phyloP scores from a whole-genome alignment of 2,113 vertebrate species.

The Trichomycterus rosablanca region DNA sequence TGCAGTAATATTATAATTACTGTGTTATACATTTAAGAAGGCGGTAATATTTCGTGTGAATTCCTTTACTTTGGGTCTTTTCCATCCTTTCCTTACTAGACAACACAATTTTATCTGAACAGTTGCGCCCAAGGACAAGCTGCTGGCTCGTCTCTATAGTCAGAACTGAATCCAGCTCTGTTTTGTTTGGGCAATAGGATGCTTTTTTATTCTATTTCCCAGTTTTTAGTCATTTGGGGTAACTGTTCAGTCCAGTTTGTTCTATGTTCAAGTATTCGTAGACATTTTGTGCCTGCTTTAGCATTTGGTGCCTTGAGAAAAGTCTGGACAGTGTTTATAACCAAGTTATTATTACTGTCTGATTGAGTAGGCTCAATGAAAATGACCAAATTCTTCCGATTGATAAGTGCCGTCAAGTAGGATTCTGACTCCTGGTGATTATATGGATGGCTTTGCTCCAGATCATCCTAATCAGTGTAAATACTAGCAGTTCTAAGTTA shows the following conservation, averaged over 20 bases:
- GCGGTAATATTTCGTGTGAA: not conserved
- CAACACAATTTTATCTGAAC: conserved; percentile 10
- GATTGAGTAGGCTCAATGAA: no score
- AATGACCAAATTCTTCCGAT: no score
- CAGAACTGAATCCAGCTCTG: not conserved
- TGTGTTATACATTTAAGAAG: not conserved
- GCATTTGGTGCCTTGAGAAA: not conserved
- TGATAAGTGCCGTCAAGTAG: no score
- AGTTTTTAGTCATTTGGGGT: not conserved
- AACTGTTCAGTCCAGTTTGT: not conserved
- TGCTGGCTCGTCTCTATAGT: not conserved
- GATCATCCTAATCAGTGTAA: no score
- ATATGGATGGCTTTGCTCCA: no score
- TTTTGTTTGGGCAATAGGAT: not conserved
- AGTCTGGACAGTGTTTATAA: not conserved
- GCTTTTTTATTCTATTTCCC: not conserved
- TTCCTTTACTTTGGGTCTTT: not conserved
- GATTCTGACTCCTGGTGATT: no score
- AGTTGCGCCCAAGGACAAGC: conserved; percentile 14
- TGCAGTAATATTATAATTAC: not conserved
- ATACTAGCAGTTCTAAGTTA: no score
- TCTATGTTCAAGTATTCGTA: not conserved
- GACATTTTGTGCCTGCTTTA: no score
- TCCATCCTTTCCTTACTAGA: conserved; percentile 7
- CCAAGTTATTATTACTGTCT: no score